Evolutionary conservation across 2,113 vertebrate genomes (phyloP).

Genomic region (Tautogolabrus adspersus): DNA sequence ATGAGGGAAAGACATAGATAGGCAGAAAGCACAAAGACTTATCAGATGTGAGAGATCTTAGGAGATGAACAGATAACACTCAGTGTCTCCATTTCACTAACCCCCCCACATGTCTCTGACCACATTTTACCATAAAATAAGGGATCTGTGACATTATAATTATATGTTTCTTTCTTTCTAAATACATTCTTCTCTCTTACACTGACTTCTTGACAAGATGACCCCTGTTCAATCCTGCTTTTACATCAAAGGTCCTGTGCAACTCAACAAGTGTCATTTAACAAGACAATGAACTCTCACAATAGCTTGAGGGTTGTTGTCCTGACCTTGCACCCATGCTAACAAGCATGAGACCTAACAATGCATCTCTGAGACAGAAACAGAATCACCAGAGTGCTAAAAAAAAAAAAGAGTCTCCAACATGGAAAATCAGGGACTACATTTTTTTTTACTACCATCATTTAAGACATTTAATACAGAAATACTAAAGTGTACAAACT

Average conservation of each 20-base stretch:
- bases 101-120: too few relatives aligned
- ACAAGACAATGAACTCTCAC: constrained; percentile 42
- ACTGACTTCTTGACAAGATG: constrained; percentile 6
- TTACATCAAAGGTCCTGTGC: constrained; percentile 20
- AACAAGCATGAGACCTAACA: constrained; percentile 20
- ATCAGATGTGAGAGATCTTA: background rate
- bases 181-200: constrained; percentile 5
- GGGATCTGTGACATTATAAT: background rate
- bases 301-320: constrained; percentile 46
- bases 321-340: constrained; percentile 38
- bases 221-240: constrained; percentile 25
- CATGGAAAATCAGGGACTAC: background rate
- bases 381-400: background rate
- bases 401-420: background rate
- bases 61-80: background rate
- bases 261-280: constrained; percentile 51
- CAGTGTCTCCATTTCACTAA: too few relatives aligned
- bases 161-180: background rate
- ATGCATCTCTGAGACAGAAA: background rate
- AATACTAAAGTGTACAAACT: too few relatives aligned
- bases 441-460: background rate
- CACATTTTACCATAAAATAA: background rate
- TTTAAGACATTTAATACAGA: too few relatives aligned
- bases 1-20: background rate
- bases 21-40: background rate